A percentile compares a stretch with the other conserved stretches of the same genome.
phyloP scores from a whole-genome alignment of 2,888 invertebrate genomes.

The Oligia fasciuncula region DNA sequence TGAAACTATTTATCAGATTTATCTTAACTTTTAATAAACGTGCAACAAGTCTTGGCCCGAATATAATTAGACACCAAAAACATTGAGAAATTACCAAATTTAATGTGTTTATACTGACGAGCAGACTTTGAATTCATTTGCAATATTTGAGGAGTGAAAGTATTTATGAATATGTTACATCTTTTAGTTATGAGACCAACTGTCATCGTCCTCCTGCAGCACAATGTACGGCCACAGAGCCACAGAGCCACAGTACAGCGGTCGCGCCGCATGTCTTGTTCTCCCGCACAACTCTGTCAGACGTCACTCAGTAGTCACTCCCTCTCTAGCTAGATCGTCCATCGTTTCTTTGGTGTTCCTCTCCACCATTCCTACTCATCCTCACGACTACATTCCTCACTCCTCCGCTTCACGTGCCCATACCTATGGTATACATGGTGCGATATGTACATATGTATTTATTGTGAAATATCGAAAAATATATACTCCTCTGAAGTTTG shows the following conservation, averaged over 20 bases:
- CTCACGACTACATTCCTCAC: neutral
- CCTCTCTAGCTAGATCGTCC: neutral
- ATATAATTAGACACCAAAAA: neutral
- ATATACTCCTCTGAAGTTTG: neutral
- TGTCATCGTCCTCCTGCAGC: neutral
- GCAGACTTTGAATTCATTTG: neutral
- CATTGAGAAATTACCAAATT: neutral
- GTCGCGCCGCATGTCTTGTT: neutral
- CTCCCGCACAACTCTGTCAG: no score
- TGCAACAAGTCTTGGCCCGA: slow-evolving; percentile 4
- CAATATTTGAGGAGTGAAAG: neutral
- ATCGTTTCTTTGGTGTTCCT: neutral
- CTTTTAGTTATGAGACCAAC: neutral
- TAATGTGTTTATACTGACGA: neutral
- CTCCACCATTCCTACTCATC: neutral
- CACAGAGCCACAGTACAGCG: neutral
- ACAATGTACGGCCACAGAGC: neutral
- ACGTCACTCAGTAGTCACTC: neutral
- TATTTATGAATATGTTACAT: neutral
- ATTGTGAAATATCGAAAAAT: neutral
- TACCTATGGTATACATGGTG: neutral
- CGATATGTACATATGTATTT: neutral
- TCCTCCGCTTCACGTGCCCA: neutral
- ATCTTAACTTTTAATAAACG: neutral
- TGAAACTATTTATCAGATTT: neutral